Evolutionary conservation across 2,888 invertebrate genomes (phyloP), one percentile per base, ranked within the genome.

Genomic region (Drosophila pseudotalamancana): DNA sequence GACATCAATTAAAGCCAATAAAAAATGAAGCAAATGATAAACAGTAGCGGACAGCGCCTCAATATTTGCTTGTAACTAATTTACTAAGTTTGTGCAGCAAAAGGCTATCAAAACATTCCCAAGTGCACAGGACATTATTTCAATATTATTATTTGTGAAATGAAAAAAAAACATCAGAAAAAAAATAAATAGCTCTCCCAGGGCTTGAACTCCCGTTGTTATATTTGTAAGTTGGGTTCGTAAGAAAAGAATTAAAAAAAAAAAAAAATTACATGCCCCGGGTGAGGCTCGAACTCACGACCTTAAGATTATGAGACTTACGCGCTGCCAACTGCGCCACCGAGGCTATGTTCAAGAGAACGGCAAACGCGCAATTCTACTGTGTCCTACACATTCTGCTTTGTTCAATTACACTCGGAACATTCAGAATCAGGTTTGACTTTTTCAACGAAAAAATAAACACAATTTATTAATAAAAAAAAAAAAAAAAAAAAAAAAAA

Each of bases 231-330:
- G 4, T 11, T 4, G n/a, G 2, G 6, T n/a, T 6, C 16, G 2
- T 8, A 27, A 27, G 8, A 27, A n/a, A 16, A 9, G 5, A 43
- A 35, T n/a, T 12, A 19, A 32, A 57, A 27, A 18, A 23, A 23
- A 45, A 62, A 73, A 71, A 74, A 71, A 43, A 6, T 37, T 74
- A 77, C 72, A 77, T 89, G 90, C 89, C 90, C 90, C 90, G 89
- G 81, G 90, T 89, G 89, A 89, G 89, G 90, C 88, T 90, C 85
- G 90, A 90, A 90, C 89, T 90, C 89, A 90, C 89, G 87, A 91
- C 90, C 90, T 91, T 91, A 90, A 90, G 91, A 91, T 91, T 91
- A 91, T 90, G 91, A 91, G 90, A 90, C 90, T 90, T 90, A 90
- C 90, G 90, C 90, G 90, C 90, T 90, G 88, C 90, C 90, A 83